A percentile compares a stretch with the other conserved stretches of the same genome.
phyloP scores from a whole-genome alignment of 2,888 invertebrate genomes.

The Apamea sordens region DNA sequence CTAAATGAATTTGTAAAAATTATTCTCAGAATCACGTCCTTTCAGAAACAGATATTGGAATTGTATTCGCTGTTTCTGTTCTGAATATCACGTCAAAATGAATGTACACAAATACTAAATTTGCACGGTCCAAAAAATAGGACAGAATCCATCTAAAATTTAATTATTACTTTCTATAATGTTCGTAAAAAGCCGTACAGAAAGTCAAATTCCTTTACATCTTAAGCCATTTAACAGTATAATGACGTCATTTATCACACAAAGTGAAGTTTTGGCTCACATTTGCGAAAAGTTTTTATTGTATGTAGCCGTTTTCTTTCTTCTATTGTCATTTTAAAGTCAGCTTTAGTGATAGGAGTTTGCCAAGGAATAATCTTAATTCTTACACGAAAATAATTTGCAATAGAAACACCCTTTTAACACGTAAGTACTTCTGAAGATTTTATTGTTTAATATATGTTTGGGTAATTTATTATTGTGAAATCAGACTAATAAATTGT shows the following conservation, averaged over 20 bases:
- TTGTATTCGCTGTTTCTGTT: not conserved
- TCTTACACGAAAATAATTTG: constrained; percentile 19
- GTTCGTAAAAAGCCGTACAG: constrained; percentile 32
- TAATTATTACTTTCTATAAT: constrained; percentile 12
- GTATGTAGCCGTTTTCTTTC: constrained; percentile 52
- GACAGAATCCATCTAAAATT: not conserved
- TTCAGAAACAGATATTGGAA: not conserved
- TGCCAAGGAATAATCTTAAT: constrained; percentile 46
- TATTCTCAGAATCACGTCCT: not conserved
- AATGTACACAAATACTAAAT: not conserved
- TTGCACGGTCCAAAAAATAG: not conserved
- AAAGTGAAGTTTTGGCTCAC: constrained; percentile 70
- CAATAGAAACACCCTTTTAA: constrained; percentile 1
- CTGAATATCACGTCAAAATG: not conserved
- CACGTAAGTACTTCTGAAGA: not conserved
- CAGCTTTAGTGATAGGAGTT: constrained; percentile 30
- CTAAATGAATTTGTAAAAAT: not conserved
- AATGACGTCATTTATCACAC: constrained; percentile 71
- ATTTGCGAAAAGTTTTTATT: constrained; percentile 69
- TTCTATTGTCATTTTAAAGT: constrained; percentile 55
- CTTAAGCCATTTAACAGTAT: constrained; percentile 61
- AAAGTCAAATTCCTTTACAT: constrained; percentile 7
- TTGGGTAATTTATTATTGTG: constrained; percentile 33
- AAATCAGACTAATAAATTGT: constrained; percentile 48
- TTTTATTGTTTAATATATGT: constrained; percentile 22